Percentiles rank a stretch among this genome's conserved stretches.
Evolutionary conservation across 2,888 invertebrate species (phyloP).

Genomic region (Plagodis pulveraria): DNA sequence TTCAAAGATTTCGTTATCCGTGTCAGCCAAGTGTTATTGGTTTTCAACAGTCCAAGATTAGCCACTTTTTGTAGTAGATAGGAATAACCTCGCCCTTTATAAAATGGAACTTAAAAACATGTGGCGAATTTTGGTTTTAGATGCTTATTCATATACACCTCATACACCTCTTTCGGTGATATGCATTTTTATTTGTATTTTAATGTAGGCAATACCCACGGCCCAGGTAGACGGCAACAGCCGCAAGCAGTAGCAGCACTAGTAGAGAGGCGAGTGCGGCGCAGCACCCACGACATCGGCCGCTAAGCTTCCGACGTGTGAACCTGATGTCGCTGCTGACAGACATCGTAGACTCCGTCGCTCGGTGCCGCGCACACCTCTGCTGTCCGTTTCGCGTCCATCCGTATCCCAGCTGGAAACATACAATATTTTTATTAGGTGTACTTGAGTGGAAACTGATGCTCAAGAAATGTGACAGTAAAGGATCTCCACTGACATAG

Average conservation of each 20-base stretch:
- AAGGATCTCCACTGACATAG: no score
- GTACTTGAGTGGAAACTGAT: no score
- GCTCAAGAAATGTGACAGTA: no score
- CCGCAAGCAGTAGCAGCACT: constrained; percentile 88
- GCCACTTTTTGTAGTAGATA: no score
- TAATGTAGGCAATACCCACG: constrained; percentile 74
- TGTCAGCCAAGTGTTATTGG: no score
- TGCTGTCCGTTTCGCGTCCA: constrained; percentile 70
- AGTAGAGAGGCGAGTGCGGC: constrained; percentile 94
- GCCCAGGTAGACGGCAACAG: constrained; percentile 86
- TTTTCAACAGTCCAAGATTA: no score
- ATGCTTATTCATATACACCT: no score
- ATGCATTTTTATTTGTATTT: neutral
- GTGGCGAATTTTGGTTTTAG: no score
- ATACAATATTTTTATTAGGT: neutral
- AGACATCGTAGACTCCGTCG: constrained; percentile 92
- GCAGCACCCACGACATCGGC: constrained; percentile 94
- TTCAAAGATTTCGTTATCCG: no score
- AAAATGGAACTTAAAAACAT: no score
- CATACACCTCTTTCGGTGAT: no score
- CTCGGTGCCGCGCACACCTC: constrained; percentile 70
- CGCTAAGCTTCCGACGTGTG: constrained; percentile 92
- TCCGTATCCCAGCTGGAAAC: constrained; percentile 70
- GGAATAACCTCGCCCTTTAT: no score
- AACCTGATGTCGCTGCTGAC: constrained; percentile 96